These are phyloP conservation scores for Grantiella picta DNA, from an alignment of 2,113 vertebrate genomes.

Conservation along the genomic window DNA sequence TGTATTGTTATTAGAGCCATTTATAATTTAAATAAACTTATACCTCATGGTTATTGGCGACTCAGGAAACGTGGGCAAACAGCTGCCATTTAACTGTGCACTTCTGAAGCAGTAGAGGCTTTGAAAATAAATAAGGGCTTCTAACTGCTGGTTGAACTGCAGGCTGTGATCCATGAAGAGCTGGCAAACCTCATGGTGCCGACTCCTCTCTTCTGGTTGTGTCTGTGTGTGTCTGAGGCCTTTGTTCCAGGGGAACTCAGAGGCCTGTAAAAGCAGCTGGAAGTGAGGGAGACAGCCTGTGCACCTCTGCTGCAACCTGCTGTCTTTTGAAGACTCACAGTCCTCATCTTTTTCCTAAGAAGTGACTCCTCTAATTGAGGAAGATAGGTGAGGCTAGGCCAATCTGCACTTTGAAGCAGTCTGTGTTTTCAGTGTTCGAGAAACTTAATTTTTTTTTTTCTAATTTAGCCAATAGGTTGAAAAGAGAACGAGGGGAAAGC, in stretches of 20 bases:
- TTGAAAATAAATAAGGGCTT: not conserved
- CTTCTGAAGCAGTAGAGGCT: not conserved
- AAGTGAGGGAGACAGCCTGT: not conserved
- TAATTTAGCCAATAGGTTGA: not conserved
- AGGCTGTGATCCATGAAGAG: conserved; percentile 46
- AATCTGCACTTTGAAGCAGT: not conserved
- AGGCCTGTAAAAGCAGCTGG: conserved; percentile 42
- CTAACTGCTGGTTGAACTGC: not conserved
- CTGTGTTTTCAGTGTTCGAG: not conserved
- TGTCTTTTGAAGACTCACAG: not conserved
- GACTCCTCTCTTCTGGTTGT: not conserved
- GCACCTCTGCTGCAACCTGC: not conserved
- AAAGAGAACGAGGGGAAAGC: not conserved
- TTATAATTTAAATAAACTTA: not conserved
- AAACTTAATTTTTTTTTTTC: not conserved
- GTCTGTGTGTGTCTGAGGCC: conserved; percentile 22
- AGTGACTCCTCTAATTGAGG: not conserved
- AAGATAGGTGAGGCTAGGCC: not conserved
- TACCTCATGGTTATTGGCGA: not conserved
- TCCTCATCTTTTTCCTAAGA: not conserved
- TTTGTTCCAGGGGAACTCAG: conserved; percentile 3
- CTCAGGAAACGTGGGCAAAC: not conserved
- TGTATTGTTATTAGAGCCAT: not conserved
- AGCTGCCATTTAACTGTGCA: not conserved
- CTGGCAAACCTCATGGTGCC: conserved; percentile 34